These are phyloP conservation scores for human (Homo sapiens) DNA, from an alignment of 2,113 vertebrate genomes.

Conservation along the genomic window DNA sequence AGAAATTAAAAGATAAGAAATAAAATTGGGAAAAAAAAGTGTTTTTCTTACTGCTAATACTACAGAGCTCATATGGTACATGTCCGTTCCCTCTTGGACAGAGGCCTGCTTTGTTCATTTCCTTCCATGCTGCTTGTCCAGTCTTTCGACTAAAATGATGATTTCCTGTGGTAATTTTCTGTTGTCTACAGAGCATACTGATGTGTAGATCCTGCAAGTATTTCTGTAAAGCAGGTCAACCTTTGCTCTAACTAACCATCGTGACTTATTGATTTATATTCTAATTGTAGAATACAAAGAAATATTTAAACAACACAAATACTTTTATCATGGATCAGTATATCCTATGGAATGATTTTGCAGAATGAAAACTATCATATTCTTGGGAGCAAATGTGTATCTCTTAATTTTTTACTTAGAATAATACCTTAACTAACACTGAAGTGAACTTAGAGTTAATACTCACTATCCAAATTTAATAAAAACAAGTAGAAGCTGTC, in stretches of 20 bases:
- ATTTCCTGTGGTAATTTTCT: not conserved
- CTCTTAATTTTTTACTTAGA: not conserved
- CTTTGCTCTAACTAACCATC: not conserved
- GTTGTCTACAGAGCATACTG: not conserved
- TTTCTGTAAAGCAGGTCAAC: not conserved
- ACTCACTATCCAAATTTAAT: not conserved
- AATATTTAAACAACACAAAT: not conserved
- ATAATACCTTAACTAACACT: not conserved
- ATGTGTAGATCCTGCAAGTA: not conserved
- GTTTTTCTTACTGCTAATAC: not conserved
- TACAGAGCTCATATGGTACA: not conserved
- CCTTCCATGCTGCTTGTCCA: rapidly evolving
- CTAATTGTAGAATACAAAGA: not conserved
- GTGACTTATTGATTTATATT: not conserved
- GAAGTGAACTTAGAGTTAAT: not conserved
- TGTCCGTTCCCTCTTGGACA: rapidly evolving
- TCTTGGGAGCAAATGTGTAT: not conserved
- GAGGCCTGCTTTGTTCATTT: not conserved
- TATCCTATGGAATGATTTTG: not conserved
- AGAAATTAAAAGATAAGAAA: not conserved
- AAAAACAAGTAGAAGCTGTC: not conserved
- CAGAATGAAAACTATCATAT: not conserved
- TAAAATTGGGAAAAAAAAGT: not conserved
- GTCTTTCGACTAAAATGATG: not conserved
- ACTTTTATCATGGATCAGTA: not conserved